Percentiles rank a stretch among this genome's conserved stretches.
Conservation (phyloP, 1,140 invertebrate species). For the Drosophila novamexicana region DNA sequence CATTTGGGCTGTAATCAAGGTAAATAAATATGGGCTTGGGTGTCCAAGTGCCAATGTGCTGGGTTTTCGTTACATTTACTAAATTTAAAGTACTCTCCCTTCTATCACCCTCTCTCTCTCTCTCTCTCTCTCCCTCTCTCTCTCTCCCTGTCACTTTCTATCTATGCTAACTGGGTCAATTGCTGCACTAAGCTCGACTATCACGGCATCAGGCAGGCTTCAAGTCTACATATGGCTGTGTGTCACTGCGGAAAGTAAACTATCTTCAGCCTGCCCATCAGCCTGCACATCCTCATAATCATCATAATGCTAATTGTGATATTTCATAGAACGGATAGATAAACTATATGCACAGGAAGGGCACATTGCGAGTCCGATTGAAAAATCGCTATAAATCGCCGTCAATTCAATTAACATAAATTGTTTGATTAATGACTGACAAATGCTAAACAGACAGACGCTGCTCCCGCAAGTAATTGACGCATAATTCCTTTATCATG, state of each 20-base stretch:
- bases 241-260: slow-evolving; percentile 56
- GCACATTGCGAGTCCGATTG: slow-evolving; percentile 30
- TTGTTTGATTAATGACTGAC: slow-evolving; percentile 75
- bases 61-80: slow-evolving; percentile 59
- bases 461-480: slow-evolving; percentile 60
- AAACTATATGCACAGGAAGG: slow-evolving; percentile 6
- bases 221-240: slow-evolving; percentile 38
- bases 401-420: slow-evolving; percentile 81
- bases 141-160: neutral
- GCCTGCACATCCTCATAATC: slow-evolving; percentile 13
- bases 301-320: slow-evolving; percentile 17
- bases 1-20: slow-evolving; percentile 79
- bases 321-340: neutral
- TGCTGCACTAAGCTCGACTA: slow-evolving; percentile 39
- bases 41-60: slow-evolving; percentile 45
- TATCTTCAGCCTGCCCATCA: slow-evolving; percentile 51
- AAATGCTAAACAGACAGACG: slow-evolving; percentile 67
- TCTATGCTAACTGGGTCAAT: slow-evolving; percentile 55
- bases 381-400: slow-evolving; percentile 76
- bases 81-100: slow-evolving; percentile 50
- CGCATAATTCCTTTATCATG: slow-evolving; percentile 62
- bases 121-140: neutral
- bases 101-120: slow-evolving; percentile 1
- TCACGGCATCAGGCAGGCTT: slow-evolving; percentile 16
- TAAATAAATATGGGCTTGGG: slow-evolving; percentile 64